A percentile compares a stretch with the other conserved stretches of the same genome.
These are phyloP conservation scores for Loxodonta africana DNA, from an alignment of 2,113 vertebrate species.

Conservation along the genomic window DNA sequence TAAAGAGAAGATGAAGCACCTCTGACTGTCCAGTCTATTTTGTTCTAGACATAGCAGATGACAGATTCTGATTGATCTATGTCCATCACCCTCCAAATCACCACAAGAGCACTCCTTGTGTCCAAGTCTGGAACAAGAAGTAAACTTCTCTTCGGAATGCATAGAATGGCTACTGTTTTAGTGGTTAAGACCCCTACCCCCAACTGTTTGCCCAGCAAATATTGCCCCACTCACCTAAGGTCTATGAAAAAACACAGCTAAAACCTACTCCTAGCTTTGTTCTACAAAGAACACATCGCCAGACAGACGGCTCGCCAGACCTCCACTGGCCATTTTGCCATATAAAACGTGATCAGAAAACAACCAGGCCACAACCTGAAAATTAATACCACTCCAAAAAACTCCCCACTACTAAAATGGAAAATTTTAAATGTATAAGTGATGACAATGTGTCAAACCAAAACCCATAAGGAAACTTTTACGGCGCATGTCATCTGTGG, in stretches of 20 bases:
- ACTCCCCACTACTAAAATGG: not conserved
- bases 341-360: not conserved
- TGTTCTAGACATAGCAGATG: not conserved
- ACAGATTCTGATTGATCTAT: not conserved
- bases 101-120: not conserved
- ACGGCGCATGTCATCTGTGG: not conserved
- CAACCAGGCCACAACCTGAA: not conserved
- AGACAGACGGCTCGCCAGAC: not conserved
- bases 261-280: not conserved
- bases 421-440: not conserved
- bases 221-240: constrained; percentile 38
- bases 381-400: not conserved
- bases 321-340: not conserved
- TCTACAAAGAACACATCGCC: not conserved
- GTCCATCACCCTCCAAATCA: not conserved
- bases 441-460: not conserved
- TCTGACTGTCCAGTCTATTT: not conserved
- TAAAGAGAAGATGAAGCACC: not conserved
- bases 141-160: not conserved
- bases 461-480: not conserved
- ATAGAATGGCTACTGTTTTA: constrained; percentile 22
- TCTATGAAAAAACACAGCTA: not conserved
- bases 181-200: not conserved
- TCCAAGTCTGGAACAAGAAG: not conserved
- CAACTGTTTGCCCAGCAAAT: constrained; percentile 52